Evolutionary conservation across 2,888 invertebrate genomes (phyloP), one percentile per base, ranked within the genome.

Genomic region (Clivina fossor): DNA sequence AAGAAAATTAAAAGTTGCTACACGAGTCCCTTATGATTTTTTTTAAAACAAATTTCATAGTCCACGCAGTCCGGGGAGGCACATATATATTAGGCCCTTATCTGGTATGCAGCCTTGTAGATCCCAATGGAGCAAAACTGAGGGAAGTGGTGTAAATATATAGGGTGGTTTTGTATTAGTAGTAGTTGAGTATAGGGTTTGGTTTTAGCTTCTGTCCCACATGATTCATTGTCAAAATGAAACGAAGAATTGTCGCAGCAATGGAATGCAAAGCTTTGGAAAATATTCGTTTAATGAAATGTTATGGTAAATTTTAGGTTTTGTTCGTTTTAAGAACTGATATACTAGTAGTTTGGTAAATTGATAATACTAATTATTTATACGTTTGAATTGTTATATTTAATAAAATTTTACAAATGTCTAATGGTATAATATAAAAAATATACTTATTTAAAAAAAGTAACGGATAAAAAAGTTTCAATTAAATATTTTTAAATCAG

Each of bases 141-240:
- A 37, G 26, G 15, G 18, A 18, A 43, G 22, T 30, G 20, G 33
- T 53, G 33, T 30, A 44, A 41, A 22, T 24, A 4, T 4, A 41
- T 41, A 11, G 24, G 15, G 7, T 38, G 40, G 40, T 28, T 16
- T 5, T 19, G 28, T n/a, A n/a, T n/a, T n/a, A n/a, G n/a, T n/a
- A n/a, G n/a, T n/a, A n/a, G n/a, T n/a, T n/a, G n/a, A n/a, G n/a
- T n/a, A n/a, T n/a, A n/a, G n/a, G n/a, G n/a, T n/a, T 7, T n/a
- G 32, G n/a, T n/a, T 4, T n/a, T 11, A 32, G 4, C 32, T 3
- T 32, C 32, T 3, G n/a, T 43, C 51, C 32, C 22, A 24, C 16
- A 43, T 53, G 53, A 53, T 37, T 53, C 53, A 53, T 53, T 53
- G 53, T 44, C 37, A 53, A 43, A 53, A 53, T 53, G 44, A 53